phyloP scores from a whole-genome alignment of 2,113 vertebrate genomes.

The Marmota flaviventris region DNA sequence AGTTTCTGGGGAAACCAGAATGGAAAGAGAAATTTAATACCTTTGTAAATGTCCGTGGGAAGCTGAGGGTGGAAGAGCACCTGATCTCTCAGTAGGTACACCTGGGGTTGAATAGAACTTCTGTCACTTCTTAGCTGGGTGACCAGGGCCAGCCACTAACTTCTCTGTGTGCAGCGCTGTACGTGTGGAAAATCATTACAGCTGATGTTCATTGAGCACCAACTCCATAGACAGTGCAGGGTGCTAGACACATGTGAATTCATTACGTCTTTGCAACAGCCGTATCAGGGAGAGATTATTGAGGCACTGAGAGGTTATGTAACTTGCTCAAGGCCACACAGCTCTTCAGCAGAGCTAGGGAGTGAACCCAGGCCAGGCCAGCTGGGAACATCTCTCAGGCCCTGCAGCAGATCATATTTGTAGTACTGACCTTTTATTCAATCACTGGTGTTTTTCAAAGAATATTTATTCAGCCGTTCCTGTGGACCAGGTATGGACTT shows the following conservation, averaged over 20 bases:
- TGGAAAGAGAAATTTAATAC: neutral
- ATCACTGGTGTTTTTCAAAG: neutral
- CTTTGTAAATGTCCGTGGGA: neutral
- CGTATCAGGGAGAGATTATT: neutral
- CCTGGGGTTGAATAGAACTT: neutral
- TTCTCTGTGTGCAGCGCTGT: neutral
- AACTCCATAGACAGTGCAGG: neutral
- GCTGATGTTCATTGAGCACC: neutral
- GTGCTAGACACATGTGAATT: fast-evolving
- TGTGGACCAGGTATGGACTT: neutral
- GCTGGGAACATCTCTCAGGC: neutral
- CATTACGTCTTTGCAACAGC: neutral
- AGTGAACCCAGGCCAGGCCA: neutral
- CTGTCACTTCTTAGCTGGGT: neutral
- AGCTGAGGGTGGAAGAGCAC: neutral
- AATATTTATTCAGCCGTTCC: neutral
- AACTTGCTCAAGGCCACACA: neutral
- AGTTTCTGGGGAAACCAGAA: neutral
- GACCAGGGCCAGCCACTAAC: neutral
- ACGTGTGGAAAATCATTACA: neutral
- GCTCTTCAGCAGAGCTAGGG: neutral
- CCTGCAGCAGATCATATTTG: too few relatives aligned
- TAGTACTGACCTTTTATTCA: neutral
- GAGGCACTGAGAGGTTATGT: neutral
- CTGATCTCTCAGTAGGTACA: neutral